Base-by-base conservation (phyloP, 2,797 vertebrate genomes). In the Centroberyx gerrardi region DNA sequence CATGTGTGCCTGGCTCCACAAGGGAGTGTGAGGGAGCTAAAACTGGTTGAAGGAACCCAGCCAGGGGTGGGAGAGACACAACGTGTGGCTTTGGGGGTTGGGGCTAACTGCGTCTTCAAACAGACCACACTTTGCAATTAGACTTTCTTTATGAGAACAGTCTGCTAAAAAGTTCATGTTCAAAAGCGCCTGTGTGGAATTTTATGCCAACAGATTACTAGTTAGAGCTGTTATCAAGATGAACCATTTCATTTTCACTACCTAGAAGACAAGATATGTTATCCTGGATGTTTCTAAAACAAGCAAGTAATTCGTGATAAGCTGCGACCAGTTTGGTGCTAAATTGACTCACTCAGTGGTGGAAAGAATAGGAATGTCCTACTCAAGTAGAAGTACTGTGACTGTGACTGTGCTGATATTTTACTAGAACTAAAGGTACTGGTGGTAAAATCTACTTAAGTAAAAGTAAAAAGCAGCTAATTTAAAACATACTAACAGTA, bases 91-190 rank as follows among this genome's bases (percentile, higher is more conserved):
- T 78, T 8, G 54, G 62, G 44, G 55, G 49, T 33, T 55, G 61
- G 42, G 48, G 63, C 48, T 53, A 72, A 81, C 53, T 36, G 28
- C 3, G 55, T 63, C 76, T 88, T 91, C 86, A 88, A 89, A 88
- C 78, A 83, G 60, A 83, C 81, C 78, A 62, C 64, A 15, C 27
- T 61, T 62, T 76, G 33, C 54, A 82, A 81, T 84, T 76, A 82
- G 17, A 71, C 76, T 44, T 71, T 31, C 36, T 79, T 77, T 66
- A 77, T 69, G 53, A 78, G 72, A 72, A 78, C 22, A 56, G 53
- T 56, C 70, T 77, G 72, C 36, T 12, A 9, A 58, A 78, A 8
- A 27, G 8, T 63, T 75, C 29, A 36, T 44, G 58, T 61, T 81
- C 63, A 48, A 68, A 81, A 36, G 18, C 44, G n/a, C 58, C 51